These are phyloP conservation scores for Pelmatolapia mariae DNA, from an alignment of 2,113 vertebrate species.

Conservation along the genomic window DNA sequence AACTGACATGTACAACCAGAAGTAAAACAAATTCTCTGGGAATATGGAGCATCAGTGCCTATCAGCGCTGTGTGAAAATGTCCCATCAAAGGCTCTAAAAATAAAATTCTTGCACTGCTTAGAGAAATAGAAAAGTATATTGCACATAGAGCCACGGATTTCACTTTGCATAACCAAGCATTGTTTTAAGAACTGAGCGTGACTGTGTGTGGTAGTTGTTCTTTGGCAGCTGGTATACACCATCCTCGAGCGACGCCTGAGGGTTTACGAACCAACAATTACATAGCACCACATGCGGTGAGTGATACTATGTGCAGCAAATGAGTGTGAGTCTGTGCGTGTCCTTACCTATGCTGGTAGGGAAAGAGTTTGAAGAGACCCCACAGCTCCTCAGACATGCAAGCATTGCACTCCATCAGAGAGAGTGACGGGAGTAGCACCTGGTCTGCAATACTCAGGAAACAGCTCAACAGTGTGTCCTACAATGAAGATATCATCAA, in stretches of 20 bases:
- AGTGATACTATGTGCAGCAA: not conserved
- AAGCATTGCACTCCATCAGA: slow-evolving; percentile 97
- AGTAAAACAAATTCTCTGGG: not conserved
- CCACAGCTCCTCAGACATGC: slow-evolving; percentile 87
- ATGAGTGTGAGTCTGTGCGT: not conserved
- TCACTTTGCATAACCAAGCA: not conserved
- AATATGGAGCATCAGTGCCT: not conserved
- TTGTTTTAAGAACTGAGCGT: not conserved
- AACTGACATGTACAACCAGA: not conserved
- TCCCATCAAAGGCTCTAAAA: not conserved
- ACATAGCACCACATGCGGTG: not conserved
- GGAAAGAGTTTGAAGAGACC: slow-evolving; percentile 98
- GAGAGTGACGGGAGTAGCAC: slow-evolving; percentile 92
- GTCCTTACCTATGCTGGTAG: slow-evolving; percentile 88
- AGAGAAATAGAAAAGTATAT: not conserved
- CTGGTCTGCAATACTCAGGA: slow-evolving; percentile 69
- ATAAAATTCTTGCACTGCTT: not conserved
- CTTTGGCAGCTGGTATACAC: not conserved
- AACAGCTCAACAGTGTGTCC: slow-evolving; percentile 80
- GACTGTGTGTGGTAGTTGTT: not conserved
- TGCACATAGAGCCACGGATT: not conserved
- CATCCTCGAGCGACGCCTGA: not conserved
- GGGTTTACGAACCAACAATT: not conserved
- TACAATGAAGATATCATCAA: slow-evolving; percentile 37
- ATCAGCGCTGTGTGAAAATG: not conserved